phyloP scores from a whole-genome alignment of 2,113 vertebrate species.

The Strix uralensis region DNA sequence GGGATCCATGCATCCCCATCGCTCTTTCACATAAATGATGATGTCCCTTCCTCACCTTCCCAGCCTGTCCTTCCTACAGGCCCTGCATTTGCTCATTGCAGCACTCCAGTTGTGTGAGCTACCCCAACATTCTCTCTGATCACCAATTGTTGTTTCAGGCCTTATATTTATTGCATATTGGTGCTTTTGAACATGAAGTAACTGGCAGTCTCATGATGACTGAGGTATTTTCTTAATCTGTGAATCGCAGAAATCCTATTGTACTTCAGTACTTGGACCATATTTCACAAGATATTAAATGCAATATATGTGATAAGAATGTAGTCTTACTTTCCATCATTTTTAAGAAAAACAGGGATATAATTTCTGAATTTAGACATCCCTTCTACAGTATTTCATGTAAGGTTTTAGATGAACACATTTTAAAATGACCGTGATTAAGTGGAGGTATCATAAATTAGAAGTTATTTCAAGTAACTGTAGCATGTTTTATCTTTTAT shows the following conservation, averaged over 20 bases:
- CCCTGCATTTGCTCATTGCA: neutral
- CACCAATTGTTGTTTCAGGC: neutral
- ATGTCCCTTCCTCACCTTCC: neutral
- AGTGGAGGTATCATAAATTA: constrained; percentile 33
- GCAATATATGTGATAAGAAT: neutral
- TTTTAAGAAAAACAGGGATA: neutral
- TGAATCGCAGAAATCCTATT: neutral
- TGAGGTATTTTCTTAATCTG: neutral
- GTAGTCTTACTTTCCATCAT: neutral
- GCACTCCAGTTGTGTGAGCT: neutral
- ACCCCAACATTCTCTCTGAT: neutral
- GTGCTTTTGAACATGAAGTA: neutral
- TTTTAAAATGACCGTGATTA: constrained; percentile 19
- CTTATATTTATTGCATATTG: neutral
- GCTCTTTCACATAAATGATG: neutral
- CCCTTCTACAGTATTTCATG: neutral
- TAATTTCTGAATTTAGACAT: neutral
- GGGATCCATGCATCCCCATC: neutral
- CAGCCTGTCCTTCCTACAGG: neutral
- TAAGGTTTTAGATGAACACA: neutral
- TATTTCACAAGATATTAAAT: neutral
- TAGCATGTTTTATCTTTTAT: constrained; percentile 43
- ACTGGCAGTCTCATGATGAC: neutral
- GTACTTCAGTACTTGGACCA: neutral
- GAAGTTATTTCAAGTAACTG: constrained; percentile 41